Base-by-base conservation (phyloP, 1,140 invertebrate species). In the Berghia stephanieae region DNA sequence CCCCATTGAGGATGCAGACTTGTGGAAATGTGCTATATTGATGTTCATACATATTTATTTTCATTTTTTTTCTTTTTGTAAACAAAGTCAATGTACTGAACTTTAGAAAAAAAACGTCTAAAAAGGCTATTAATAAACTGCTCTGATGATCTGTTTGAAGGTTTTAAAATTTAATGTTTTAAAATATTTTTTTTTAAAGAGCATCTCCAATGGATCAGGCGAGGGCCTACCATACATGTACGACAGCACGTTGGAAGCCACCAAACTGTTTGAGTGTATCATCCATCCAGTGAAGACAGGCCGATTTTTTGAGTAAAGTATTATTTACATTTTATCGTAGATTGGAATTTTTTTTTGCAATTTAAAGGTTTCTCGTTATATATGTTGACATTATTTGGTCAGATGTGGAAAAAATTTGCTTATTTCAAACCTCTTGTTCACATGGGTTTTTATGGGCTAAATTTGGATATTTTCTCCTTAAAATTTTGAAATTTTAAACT, bases 181-280 rank as follows among this genome's bases (percentile, higher is more conserved):
- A 3, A 40, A 3, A 8, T 71, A 18, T 71, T 31, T 71, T 31
- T 18, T 18, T 8, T 21, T 69, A 42, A 69, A n/a, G 43, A 42
- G 42, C 52, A 75, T 60, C 10, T n/a, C 21, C 3, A 4, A 6
- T 66, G 68, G 43, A 71, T 57, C 78, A 77, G 24, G 60, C 75
- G 60, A 75, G 3, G n/a, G n/a, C n/a, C 44, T 83, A 10, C 83
- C 85, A 5, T 83, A 84, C 55, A 84, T 86, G 84, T 84, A 78
- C 80, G 85, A 89, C 81, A 88, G 87, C 70, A 69, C 73, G 1
- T 80, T 77, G 42, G 86, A 93, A 81, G 93, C 92, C 13, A 87
- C 90, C 38, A 91, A 91, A 77, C 82, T 93, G 27, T 93, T 95
- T 81, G 88, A 92, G 79, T 94, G 93, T 92, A 82, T 96, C 40